These are phyloP conservation scores for Pseudomyrmex gracilis DNA, from an alignment of 1,140 invertebrate genomes.

Conservation along the genomic window DNA sequence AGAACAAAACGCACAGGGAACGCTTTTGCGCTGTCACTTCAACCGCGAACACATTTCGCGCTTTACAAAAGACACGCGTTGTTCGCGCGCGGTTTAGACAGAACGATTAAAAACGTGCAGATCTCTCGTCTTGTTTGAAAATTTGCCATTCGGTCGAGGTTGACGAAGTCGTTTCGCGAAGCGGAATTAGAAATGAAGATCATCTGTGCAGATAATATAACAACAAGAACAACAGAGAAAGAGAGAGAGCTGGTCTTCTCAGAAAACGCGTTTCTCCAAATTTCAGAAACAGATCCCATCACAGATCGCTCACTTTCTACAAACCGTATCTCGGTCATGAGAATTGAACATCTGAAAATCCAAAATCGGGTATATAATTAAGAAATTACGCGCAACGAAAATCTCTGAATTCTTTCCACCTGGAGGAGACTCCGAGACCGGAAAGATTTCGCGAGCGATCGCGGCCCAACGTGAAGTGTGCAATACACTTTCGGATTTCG, in stretches of 20 bases:
- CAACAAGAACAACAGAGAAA: not conserved
- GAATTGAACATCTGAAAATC: conserved; percentile 14
- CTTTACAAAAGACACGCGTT: not conserved
- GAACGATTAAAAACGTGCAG: conserved; percentile 8
- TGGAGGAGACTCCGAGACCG: not conserved
- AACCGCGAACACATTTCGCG: not conserved
- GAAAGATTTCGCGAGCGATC: not conserved
- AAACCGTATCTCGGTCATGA: not conserved
- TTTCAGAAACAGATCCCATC: conserved; percentile 1
- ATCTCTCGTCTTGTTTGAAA: not conserved
- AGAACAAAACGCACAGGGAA: not conserved
- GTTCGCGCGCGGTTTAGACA: not conserved
- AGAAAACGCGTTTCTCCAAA: conserved; percentile 14
- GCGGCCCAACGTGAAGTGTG: conserved; percentile 37
- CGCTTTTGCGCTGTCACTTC: not conserved
- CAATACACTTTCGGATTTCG: conserved; percentile 38
- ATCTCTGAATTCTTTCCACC: conserved; percentile 47
- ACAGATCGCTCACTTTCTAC: not conserved
- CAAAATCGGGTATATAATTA: conserved; percentile 45
- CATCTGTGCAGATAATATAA: conserved; percentile 27
- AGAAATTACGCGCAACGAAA: conserved; percentile 45
- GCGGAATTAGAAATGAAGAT: conserved; percentile 43
- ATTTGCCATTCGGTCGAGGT: conserved; percentile 28
- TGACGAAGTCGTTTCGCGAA: conserved; percentile 49
- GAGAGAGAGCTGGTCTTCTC: not conserved